Base-by-base conservation (phyloP, 2,888 invertebrate species). In the Lepidocyrtinus sp. region DNA sequence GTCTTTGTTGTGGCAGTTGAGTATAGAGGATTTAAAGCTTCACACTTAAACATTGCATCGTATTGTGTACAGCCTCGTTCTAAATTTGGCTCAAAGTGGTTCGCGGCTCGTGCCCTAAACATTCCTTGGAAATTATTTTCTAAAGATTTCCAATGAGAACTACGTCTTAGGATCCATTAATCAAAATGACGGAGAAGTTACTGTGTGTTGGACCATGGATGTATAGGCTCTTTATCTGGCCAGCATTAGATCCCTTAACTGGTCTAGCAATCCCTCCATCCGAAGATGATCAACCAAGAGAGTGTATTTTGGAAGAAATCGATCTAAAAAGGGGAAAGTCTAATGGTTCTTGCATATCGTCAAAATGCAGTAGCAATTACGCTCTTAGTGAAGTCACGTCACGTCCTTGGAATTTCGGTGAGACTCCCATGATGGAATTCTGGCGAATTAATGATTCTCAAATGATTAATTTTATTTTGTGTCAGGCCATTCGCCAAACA, bases 391-490 rank as follows among this genome's bases (percentile, higher is more conserved):
- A 36, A 77, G 65, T 70, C 70, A 22, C 27, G 70, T 76, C 76
- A 65, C 46, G 46, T 55, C 46, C 65, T 72, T 77, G 64, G 64
- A 36, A 71, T 59, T 77, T 71, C 24, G 77, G 71, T 71, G 77
- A 70, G 70, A 76, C 46, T 61, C 59, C 64, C 50, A 76, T 36
- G 24, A 63, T 50, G 63, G 24, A 76, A 70, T 64, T 24, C 24
- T 9, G 25, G 24, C 63, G 64, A 64, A 70, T 76, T 76, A 77
- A 55, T 64, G 70, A 67, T 70, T 65, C 70, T 45, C 71, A 55
- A 77, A 67, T 67, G 71, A 72, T 77, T 71, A 71, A 71, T 70
- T 76, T 71, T 76, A 70, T 75, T 61, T 36, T 65, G 46, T 59
- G 73, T 69, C 68, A 68, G 63, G 15, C 12, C 36, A 36, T 7